Evolutionary conservation across 2,888 invertebrate genomes (phyloP).

Genomic region (Tortricodes alternella): DNA sequence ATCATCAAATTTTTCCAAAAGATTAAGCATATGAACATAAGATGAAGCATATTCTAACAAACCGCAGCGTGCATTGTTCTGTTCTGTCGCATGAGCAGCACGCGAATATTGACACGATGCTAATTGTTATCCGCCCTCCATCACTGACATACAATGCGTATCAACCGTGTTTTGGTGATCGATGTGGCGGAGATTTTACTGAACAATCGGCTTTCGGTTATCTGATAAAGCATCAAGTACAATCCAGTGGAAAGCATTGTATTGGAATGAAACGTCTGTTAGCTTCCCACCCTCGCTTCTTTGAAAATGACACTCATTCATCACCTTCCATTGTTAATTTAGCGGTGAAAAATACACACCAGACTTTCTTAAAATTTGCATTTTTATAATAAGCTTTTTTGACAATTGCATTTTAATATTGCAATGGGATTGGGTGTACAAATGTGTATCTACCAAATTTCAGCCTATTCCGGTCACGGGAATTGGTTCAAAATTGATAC

Average conservation of each 20-base stretch:
- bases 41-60: too few relatives aligned
- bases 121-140: slow-evolving; percentile 25
- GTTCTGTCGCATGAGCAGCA: slow-evolving; percentile 1
- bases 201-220: slow-evolving; percentile 62
- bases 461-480: too few relatives aligned
- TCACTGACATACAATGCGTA: slow-evolving; percentile 28
- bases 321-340: too few relatives aligned
- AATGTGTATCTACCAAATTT: too few relatives aligned
- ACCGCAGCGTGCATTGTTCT: neutral
- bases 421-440: too few relatives aligned
- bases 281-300: neutral
- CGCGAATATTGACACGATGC: slow-evolving; percentile 13
- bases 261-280: neutral
- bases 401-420: too few relatives aligned
- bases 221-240: slow-evolving; percentile 56
- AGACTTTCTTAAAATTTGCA: too few relatives aligned
- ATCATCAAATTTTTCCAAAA: too few relatives aligned
- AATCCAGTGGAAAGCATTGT: slow-evolving; percentile 1
- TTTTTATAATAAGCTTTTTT: too few relatives aligned
- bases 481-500: too few relatives aligned
- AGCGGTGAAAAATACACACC: too few relatives aligned
- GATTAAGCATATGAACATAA: neutral
- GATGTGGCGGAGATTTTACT: slow-evolving; percentile 57
- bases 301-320: neutral
- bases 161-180: slow-evolving; percentile 30